phyloP scores from a whole-genome alignment of 2,888 invertebrate genomes.

The Branchipolynoe longqiensis region DNA sequence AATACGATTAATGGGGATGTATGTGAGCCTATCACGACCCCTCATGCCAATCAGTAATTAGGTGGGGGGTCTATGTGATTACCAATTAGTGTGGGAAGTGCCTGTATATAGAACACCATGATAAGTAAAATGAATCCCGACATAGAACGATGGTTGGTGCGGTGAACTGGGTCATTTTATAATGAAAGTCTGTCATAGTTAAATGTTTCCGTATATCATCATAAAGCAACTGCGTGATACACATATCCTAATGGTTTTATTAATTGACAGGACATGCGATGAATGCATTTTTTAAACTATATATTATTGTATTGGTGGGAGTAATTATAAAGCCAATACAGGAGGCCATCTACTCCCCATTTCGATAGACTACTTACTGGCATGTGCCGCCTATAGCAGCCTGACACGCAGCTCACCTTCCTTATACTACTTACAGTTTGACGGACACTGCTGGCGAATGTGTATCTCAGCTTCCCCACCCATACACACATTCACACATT shows the following conservation, averaged over 20 bases:
- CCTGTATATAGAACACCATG: slow-evolving; percentile 24
- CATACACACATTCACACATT: neutral
- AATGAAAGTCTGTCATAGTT: too few species aligned
- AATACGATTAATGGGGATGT: slow-evolving; percentile 5
- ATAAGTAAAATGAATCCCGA: slow-evolving; percentile 16
- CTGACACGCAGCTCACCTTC: neutral
- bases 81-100: slow-evolving; percentile 27
- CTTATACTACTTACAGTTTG: neutral
- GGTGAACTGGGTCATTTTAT: too few species aligned
- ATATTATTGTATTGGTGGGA: neutral
- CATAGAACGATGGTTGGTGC: too few species aligned
- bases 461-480: neutral
- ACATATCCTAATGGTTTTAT: too few species aligned
- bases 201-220: too few species aligned
- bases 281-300: neutral
- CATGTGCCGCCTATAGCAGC: too few species aligned
- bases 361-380: neutral
- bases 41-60: slow-evolving; percentile 17
- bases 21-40: slow-evolving; percentile 28
- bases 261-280: too few species aligned
- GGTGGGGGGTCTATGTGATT: slow-evolving; percentile 18
- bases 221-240: too few species aligned
- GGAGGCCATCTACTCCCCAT: too few species aligned
- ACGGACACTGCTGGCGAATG: too few species aligned
- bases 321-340: neutral